phyloP scores from a whole-genome alignment of 2,113 vertebrate species.

The Miniopterus natalensis region DNA sequence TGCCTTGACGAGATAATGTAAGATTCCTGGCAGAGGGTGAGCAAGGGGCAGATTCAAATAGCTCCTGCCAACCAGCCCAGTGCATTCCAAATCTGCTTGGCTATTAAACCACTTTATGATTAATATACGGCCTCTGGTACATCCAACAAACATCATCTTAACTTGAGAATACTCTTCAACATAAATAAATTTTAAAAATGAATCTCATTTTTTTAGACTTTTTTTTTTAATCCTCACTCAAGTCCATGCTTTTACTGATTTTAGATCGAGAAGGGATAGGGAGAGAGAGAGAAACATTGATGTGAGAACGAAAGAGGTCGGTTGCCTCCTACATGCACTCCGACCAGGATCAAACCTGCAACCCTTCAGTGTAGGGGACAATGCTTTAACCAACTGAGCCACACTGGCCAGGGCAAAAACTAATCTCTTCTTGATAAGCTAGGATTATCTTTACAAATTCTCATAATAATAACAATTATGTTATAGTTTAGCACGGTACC shows the following conservation, averaged over 20 bases:
- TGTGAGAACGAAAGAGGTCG: background rate
- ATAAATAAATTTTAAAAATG: constrained; percentile 3
- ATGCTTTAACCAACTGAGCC: background rate
- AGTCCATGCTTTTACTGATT: background rate
- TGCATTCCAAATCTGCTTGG: constrained; percentile 26
- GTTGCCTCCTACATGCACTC: background rate
- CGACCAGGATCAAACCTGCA: background rate
- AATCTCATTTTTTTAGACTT: background rate
- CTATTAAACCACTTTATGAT: constrained; percentile 24
- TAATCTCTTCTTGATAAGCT: background rate
- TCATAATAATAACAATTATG: background rate
- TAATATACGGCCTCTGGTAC: background rate
- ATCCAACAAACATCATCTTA: constrained; percentile 10
- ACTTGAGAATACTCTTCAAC: background rate
- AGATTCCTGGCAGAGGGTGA: constrained; percentile 47
- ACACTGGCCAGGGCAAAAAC: background rate
- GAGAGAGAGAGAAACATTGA: background rate
- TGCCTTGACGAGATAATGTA: background rate
- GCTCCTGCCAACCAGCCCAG: background rate
- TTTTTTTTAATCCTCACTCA: background rate
- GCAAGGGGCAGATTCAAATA: background rate
- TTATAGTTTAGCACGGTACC: background rate
- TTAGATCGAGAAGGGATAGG: background rate
- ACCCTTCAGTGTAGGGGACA: background rate
- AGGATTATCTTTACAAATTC: constrained; percentile 18